Percentiles rank a stretch among this genome's conserved stretches.
Conservation (phyloP, 2,888 invertebrate genomes). For the Callyntrura guangdongensis region DNA sequence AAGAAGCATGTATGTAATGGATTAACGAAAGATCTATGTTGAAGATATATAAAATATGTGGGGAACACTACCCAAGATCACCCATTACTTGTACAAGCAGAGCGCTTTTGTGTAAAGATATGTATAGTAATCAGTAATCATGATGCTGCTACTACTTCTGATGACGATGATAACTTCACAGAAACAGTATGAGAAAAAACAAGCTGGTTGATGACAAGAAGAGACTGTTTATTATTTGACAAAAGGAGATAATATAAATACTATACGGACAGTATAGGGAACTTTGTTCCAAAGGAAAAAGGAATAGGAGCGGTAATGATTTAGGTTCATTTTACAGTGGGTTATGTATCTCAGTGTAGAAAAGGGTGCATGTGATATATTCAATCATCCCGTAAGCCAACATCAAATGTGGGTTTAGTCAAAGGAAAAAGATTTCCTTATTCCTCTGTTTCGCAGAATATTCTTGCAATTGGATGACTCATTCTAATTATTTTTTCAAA, state of each 20-base stretch:
- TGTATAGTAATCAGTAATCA: conserved; percentile 43
- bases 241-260: conserved; percentile 19
- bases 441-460: not conserved
- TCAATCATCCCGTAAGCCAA: not conserved
- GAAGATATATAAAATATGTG: not conserved
- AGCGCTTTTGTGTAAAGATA: not conserved
- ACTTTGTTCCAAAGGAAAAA: not conserved
- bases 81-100: not conserved
- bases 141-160: no score
- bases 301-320: no score
- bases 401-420: conserved; percentile 16
- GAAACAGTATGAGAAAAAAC: not conserved
- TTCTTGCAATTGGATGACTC: no score
- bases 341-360: no score
- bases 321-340: not conserved
- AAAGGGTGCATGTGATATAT: no score
- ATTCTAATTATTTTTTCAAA: no score
- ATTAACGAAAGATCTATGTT: conserved; percentile 23
- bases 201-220: conserved; percentile 4
- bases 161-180: conserved; percentile 16
- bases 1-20: not conserved
- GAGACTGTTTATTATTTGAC: conserved; percentile 50
- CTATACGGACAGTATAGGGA: not conserved
- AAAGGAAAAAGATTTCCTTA: not conserved
- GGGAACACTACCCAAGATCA: not conserved